Evolutionary conservation across 2,888 invertebrate species (phyloP).

Genomic region (Acanthosepion pharaonis): DNA sequence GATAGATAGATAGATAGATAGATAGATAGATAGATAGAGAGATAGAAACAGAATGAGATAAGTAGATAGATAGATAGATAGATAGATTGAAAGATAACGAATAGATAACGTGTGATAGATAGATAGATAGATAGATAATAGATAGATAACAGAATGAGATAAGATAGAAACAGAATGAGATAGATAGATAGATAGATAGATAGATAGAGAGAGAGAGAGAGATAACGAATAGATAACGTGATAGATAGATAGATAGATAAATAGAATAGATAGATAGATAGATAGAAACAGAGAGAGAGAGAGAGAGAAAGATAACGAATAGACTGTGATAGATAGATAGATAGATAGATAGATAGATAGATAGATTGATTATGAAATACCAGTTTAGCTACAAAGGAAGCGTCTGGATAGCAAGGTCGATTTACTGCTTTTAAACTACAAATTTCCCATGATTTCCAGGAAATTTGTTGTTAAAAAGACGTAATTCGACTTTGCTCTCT

Average conservation of each 20-base stretch:
- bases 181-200: neutral
- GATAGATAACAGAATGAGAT: too few relatives aligned
- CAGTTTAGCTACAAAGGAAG: too few relatives aligned
- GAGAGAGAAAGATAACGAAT: too few relatives aligned
- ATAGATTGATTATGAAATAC: neutral
- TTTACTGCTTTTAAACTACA: too few relatives aligned
- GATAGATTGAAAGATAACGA: neutral
- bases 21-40: neutral
- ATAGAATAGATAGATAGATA: neutral
- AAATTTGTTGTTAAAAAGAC: too few relatives aligned
- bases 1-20: neutral
- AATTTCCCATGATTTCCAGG: too few relatives aligned
- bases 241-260: neutral
- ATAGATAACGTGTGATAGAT: neutral
- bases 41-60: neutral
- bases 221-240: too few relatives aligned
- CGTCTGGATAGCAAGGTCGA: too few relatives aligned
- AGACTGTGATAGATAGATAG: neutral
- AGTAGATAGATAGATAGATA: neutral
- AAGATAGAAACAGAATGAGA: too few relatives aligned
- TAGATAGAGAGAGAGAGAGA: too few relatives aligned
- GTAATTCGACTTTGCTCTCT: too few relatives aligned
- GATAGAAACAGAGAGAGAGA: too few relatives aligned
- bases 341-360: neutral
- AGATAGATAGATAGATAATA: neutral